A percentile compares a stretch with the other conserved stretches of the same genome.
Evolutionary conservation across 2,797 vertebrate genomes (phyloP).

Genomic region (Danio kyathit): DNA sequence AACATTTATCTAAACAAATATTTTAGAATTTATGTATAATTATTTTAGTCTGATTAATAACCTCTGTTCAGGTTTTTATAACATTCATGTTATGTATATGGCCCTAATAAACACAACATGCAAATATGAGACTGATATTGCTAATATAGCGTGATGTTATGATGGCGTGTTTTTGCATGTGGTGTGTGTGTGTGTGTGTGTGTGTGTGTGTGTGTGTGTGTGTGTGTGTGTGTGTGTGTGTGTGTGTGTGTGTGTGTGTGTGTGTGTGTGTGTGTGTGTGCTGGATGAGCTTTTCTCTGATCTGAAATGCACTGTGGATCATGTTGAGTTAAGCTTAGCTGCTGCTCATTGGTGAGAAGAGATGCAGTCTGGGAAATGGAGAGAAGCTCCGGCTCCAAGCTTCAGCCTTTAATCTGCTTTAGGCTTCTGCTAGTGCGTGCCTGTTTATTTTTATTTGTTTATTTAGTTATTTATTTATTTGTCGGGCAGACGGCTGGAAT

Average conservation of each 20-base stretch:
- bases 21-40: neutral
- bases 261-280: neutral
- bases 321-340: slow-evolving; percentile 34
- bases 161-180: neutral
- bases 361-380: slow-evolving; percentile 72
- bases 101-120: neutral
- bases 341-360: slow-evolving; percentile 45
- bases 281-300: slow-evolving; percentile 29
- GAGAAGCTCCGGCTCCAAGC: slow-evolving; percentile 71
- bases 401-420: slow-evolving; percentile 85
- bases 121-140: slow-evolving; percentile 3
- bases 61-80: neutral
- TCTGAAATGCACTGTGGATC: slow-evolving; percentile 27
- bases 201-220: neutral
- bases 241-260: slow-evolving; percentile 5
- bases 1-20: no score
- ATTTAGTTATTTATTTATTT: slow-evolving; percentile 64
- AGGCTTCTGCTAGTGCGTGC: slow-evolving; percentile 73
- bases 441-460: neutral
- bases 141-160: neutral
- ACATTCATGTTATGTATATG: neutral
- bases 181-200: no score
- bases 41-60: neutral
- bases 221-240: no score
- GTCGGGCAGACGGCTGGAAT: slow-evolving; percentile 73